Conservation (phyloP, 1,140 invertebrate genomes). For the Megathymus violae region DNA sequence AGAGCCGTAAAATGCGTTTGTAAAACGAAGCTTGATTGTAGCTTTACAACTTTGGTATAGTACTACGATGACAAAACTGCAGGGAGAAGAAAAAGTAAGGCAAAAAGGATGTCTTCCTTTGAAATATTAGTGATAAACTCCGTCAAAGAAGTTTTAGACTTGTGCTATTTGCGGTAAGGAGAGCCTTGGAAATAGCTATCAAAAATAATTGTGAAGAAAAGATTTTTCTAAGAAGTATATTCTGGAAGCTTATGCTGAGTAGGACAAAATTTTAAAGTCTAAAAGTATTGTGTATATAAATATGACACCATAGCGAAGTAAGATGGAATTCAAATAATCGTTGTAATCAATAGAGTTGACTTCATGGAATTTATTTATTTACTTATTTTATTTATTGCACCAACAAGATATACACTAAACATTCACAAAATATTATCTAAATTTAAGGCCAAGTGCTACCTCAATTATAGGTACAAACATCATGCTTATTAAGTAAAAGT, state of each 20-base stretch:
- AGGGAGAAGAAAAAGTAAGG: conserved; percentile 5
- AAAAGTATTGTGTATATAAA: not conserved
- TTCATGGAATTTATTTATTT: no score
- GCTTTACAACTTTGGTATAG: conserved; percentile 10
- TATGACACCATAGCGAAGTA: conserved; percentile 4
- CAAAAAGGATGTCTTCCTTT: conserved; percentile 17
- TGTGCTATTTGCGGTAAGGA: conserved; percentile 4
- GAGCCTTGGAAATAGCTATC: conserved; percentile 3
- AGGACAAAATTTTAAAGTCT: not conserved
- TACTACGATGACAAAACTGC: conserved; percentile 10
- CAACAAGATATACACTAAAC: no score
- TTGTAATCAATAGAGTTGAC: no score
- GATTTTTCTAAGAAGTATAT: conserved; percentile 1
- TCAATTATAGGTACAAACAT: no score
- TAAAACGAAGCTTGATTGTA: no score
- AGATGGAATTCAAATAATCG: not conserved
- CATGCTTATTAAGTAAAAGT: no score
- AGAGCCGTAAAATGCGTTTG: not conserved
- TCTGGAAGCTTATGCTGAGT: not conserved
- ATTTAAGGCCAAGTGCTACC: no score
- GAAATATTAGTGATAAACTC: conserved; percentile 24
- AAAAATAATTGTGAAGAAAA: conserved; percentile 7
- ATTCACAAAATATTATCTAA: no score
- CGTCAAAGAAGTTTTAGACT: conserved; percentile 20
- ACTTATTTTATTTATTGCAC: no score